Conservation (phyloP, 2,888 invertebrate genomes). For the Agriopis aurantiaria region DNA sequence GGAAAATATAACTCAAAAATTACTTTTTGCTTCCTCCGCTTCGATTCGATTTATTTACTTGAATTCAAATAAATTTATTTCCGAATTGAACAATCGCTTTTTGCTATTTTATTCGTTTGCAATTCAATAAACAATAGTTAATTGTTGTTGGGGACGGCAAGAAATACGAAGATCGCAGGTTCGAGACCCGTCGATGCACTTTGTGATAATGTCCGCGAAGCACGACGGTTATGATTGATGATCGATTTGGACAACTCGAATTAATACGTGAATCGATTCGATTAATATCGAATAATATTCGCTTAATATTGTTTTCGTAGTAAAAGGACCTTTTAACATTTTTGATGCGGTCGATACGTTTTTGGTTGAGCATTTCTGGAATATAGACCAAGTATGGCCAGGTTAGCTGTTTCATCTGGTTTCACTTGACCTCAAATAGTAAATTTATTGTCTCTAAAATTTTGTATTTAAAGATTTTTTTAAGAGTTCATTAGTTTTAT, state of each 20-base stretch:
- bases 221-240: slow-evolving; percentile 79
- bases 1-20: slow-evolving; percentile 36
- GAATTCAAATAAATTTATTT: slow-evolving; percentile 56
- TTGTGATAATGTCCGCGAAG: slow-evolving; percentile 70
- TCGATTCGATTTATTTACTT: slow-evolving; percentile 50
- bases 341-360: slow-evolving; percentile 61
- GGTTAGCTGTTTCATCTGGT: slow-evolving; percentile 8
- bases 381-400: slow-evolving; percentile 15
- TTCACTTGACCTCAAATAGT: slow-evolving; percentile 1
- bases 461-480: too few species aligned
- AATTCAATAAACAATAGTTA: slow-evolving; percentile 73
- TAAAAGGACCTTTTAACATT: slow-evolving; percentile 61
- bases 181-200: slow-evolving; percentile 64
- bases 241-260: slow-evolving; percentile 72
- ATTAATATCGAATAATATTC: slow-evolving; percentile 66
- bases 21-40: slow-evolving; percentile 22
- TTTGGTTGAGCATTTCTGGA: slow-evolving; percentile 55
- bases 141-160: slow-evolving; percentile 60
- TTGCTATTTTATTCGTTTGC: slow-evolving; percentile 62
- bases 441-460: background rate
- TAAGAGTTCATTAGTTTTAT: too few species aligned
- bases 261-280: slow-evolving; percentile 76
- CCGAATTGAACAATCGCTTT: slow-evolving; percentile 51
- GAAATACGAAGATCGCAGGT: slow-evolving; percentile 55
- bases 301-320: slow-evolving; percentile 60